Conservation (phyloP, 2,888 invertebrate species). For the Drosophila lutescens region DNA sequence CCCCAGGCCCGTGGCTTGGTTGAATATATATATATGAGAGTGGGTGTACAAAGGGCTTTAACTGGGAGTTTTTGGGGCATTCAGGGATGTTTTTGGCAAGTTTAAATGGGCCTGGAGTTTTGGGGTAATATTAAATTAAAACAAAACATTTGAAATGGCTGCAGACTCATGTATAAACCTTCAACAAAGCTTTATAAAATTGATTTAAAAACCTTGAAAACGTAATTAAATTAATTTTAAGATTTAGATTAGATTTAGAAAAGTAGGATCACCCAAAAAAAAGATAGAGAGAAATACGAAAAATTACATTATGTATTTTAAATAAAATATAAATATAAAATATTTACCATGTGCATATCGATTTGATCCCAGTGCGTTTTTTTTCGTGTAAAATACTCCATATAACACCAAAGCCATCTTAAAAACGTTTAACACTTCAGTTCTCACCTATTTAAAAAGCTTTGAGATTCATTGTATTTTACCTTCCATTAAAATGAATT, state of each 20-base stretch:
- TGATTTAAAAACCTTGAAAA: not conserved
- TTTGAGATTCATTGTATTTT: constrained; percentile 13
- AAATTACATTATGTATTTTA: too few relatives aligned
- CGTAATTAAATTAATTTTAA: too few relatives aligned
- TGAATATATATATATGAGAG: not conserved
- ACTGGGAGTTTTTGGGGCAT: not conserved
- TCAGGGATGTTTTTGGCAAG: constrained; percentile 5
- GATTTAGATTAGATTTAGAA: too few relatives aligned
- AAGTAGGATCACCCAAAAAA: too few relatives aligned
- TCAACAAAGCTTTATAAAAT: too few relatives aligned
- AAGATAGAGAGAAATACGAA: too few relatives aligned
- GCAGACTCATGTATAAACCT: not conserved
- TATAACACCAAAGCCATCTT: too few relatives aligned
- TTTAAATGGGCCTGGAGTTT: constrained; percentile 21
- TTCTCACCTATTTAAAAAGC: not conserved
- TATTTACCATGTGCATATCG: too few relatives aligned
- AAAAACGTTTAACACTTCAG: not conserved
- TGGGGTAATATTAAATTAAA: constrained; percentile 16
- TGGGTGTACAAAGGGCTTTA: constrained; percentile 8
- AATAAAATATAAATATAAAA: too few relatives aligned
- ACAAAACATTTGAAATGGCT: not conserved
- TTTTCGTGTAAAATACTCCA: too few relatives aligned
- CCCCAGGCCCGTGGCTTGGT: constrained; percentile 23
- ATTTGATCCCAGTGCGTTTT: too few relatives aligned
- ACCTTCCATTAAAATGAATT: constrained; percentile 23